Base-by-base conservation (phyloP, 1,140 invertebrate genomes). In the Aphelinus certus region DNA sequence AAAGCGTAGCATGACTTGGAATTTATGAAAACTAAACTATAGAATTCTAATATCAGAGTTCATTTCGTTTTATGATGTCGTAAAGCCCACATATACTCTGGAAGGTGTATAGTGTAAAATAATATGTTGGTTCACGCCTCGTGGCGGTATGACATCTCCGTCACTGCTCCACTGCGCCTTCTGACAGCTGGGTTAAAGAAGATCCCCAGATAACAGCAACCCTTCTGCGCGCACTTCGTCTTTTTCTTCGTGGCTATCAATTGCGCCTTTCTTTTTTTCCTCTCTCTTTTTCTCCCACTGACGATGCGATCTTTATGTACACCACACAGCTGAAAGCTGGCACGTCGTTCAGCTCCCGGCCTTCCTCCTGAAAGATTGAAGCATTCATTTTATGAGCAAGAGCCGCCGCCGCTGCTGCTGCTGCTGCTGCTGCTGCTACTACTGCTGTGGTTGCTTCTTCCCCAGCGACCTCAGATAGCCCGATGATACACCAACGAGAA, bases 21-120 rank as follows among this genome's bases (percentile, higher is more conserved):
- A 83, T 83, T 83, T 83, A 84, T 82, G 79, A 83, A 83, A 82
- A 80, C 76, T 81, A 68, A 81, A 82, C 80, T 83, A 80, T 82
- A 84, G 83, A 77, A 79, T 83, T 83, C 81, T 83, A 81, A 81
- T 84, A 84, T 83, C 79, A 81, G 80, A 80, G 81, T 80, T 80
- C 79, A 78, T 82, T 81, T 81, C 81, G 76, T 79, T 85, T 85
- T 85, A 85, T 77, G 78, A 64, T 66, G 75, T 83, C 83, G 79
- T 84, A 85, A 85, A 84, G 67, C 49, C 48, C 57, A 26, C 55
- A 57, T 80, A 76, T 75, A 83, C 76, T 77, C 77, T 61, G 73
- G 75, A 64, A 55, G 77, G 79, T 78, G 60, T 83, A 80, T 77
- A 82, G 83, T 82, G 81, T 82, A 84, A 43, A 60, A 60, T 60